phyloP scores from a whole-genome alignment of 2,113 vertebrate species.

The Choloepus hoffmanni region DNA sequence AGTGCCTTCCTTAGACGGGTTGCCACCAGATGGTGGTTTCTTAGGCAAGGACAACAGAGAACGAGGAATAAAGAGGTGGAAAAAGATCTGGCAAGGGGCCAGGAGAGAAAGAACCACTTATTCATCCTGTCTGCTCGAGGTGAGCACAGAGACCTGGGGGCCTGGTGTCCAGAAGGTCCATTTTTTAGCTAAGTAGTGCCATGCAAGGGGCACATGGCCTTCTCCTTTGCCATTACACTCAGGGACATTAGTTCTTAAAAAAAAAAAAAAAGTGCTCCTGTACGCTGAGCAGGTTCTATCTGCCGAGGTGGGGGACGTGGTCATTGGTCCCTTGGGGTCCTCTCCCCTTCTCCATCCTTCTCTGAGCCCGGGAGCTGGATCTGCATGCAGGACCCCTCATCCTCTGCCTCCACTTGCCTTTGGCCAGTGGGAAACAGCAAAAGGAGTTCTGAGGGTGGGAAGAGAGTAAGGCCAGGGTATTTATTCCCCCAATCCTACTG shows the following conservation, averaged over 20 bases:
- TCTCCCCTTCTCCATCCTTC: background rate
- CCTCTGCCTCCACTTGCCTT: background rate
- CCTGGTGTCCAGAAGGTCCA: background rate
- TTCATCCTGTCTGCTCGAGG: background rate
- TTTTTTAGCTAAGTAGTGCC: conserved; percentile 29
- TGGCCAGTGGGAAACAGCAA: background rate
- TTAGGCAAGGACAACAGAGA: conserved; percentile 26
- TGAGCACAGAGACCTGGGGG: background rate
- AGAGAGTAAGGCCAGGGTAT: background rate
- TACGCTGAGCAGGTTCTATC: background rate
- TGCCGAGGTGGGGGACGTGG: rapidly evolving
- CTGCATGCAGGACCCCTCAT: too few relatives aligned
- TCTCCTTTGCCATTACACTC: background rate
- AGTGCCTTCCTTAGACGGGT: background rate
- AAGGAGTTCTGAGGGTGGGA: background rate
- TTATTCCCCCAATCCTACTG: background rate
- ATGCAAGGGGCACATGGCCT: background rate
- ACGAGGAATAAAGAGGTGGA: background rate
- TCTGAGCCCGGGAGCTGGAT: background rate
- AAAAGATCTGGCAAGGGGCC: conserved; percentile 46
- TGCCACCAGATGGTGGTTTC: conserved; percentile 69
- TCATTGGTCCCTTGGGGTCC: rapidly evolving
- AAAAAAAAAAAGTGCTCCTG: background rate
- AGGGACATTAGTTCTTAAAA: background rate
- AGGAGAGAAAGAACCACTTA: background rate